These are phyloP conservation scores for Tetragnatha montana DNA, from an alignment of 2,888 invertebrate genomes.

Conservation along the genomic window DNA sequence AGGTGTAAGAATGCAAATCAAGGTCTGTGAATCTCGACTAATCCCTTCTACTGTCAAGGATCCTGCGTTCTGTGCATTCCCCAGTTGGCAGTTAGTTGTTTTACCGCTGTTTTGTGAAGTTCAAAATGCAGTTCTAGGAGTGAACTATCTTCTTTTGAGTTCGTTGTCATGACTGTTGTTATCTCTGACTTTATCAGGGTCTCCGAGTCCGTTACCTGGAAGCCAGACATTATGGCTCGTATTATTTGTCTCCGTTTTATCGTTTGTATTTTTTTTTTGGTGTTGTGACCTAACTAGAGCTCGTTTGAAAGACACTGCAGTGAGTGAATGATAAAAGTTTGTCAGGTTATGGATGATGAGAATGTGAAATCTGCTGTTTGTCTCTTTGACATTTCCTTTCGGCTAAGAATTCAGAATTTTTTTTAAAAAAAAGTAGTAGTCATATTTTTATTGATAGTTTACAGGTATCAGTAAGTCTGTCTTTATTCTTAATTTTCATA, in stretches of 20 bases:
- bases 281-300: neutral
- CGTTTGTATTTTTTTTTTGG: neutral
- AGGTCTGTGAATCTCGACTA: neutral
- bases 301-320: neutral
- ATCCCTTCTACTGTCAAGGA: neutral
- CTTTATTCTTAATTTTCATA: no score
- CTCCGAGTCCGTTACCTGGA: neutral
- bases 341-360: no score
- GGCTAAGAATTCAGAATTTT: no score
- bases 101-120: neutral
- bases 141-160: neutral
- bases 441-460: no score
- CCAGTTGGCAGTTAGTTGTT: neutral
- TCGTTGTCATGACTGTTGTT: neutral
- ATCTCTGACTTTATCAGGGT: neutral
- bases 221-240: neutral
- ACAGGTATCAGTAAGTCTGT: no score
- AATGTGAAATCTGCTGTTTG: no score
- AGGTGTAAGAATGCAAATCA: neutral
- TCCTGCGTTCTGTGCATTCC: neutral
- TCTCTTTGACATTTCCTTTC: no score
- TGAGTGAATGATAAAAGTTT: no score
- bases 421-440: no score
- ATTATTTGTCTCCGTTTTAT: neutral
- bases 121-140: neutral